A percentile compares a stretch with the other conserved stretches of the same genome.
phyloP scores from a whole-genome alignment of 2,888 invertebrate genomes.

The Dolichopus griseipennis region DNA sequence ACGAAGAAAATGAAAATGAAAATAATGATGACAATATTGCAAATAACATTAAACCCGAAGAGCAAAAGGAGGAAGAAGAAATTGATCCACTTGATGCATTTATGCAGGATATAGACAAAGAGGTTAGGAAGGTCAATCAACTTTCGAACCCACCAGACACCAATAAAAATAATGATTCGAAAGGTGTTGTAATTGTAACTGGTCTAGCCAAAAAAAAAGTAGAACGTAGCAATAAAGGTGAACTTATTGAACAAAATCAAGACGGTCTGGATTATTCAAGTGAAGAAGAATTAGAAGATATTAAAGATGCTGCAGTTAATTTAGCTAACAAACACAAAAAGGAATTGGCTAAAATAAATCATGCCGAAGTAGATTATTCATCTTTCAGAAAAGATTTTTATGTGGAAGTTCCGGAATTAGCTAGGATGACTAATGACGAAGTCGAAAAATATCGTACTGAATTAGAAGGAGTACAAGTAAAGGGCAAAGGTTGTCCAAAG shows the following conservation, averaged over 20 bases:
- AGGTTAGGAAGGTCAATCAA: conserved; percentile 43
- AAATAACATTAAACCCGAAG: neutral
- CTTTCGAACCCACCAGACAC: conserved; percentile 44
- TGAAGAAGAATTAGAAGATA: conserved; percentile 91
- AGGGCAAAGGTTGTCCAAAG: conserved; percentile 94
- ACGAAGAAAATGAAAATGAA: conserved; percentile 35
- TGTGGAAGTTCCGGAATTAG: conserved; percentile 92
- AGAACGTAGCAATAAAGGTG: conserved; percentile 74
- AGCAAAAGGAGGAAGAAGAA: conserved; percentile 55
- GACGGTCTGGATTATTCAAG: conserved; percentile 96
- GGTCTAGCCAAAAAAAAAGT: conserved; percentile 73
- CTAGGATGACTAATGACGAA: conserved; percentile 80
- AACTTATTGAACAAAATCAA: conserved; percentile 97
- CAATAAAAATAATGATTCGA: conserved; percentile 27
- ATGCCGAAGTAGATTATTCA: conserved; percentile 75
- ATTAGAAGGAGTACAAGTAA: conserved; percentile 89
- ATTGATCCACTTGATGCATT: conserved; percentile 95
- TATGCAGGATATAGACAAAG: conserved; percentile 75
- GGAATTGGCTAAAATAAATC: conserved; percentile 89
- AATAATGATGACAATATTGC: conserved; percentile 36
- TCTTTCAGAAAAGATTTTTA: conserved; percentile 93
- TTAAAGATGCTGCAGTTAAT: conserved; percentile 82
- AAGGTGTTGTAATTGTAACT: conserved; percentile 68
- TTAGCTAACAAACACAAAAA: conserved; percentile 85
- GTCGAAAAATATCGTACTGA: conserved; percentile 79